Evolutionary conservation across 2,888 invertebrate genomes (phyloP).

Genomic region (Cataglyphis cursor): DNA sequence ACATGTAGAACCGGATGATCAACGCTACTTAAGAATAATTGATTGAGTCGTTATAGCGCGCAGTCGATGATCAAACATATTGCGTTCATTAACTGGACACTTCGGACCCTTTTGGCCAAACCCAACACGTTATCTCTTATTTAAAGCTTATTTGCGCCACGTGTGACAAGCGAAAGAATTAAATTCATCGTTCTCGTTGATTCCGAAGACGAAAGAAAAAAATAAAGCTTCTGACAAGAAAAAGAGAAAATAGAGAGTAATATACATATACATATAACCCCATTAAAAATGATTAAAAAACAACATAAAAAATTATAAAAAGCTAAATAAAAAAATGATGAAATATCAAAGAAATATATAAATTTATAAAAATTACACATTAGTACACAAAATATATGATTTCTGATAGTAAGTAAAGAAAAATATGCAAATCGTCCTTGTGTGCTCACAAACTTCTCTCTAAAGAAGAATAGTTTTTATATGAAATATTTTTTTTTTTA

Average conservation of each 20-base stretch:
- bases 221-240: not conserved
- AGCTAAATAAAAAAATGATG: not conserved
- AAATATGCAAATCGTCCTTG: not conserved
- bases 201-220: not conserved
- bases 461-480: not conserved
- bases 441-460: not conserved
- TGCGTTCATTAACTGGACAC: constrained; percentile 67
- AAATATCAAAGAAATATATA: constrained; percentile 1
- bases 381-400: not conserved
- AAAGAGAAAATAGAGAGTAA: not conserved
- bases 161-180: constrained; percentile 1
- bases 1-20: constrained; percentile 64
- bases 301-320: not conserved
- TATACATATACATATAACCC: not conserved
- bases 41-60: constrained; percentile 72
- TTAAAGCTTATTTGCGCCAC: constrained; percentile 26
- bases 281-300: not conserved
- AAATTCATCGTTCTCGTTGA: not conserved
- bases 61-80: constrained; percentile 68
- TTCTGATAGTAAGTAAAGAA: not conserved
- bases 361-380: not conserved
- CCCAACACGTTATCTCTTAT: constrained; percentile 8
- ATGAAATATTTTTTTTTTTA: not conserved
- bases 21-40: constrained; percentile 75
- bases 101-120: constrained; percentile 20